Conservation (phyloP, 2,797 vertebrate genomes). For the Anniella stebbinsi region DNA sequence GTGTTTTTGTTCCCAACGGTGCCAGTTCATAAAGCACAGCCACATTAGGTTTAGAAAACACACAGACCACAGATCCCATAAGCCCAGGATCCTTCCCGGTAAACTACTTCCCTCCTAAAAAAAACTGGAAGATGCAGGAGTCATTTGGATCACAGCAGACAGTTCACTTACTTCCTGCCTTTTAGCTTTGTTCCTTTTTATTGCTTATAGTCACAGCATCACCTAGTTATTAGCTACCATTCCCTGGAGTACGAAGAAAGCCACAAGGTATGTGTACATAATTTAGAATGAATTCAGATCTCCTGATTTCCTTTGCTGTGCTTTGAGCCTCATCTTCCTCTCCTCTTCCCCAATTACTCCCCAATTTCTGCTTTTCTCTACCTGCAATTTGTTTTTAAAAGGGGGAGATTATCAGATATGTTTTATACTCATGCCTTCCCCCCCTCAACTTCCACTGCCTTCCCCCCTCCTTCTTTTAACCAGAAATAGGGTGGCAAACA, state of each 20-base stretch:
- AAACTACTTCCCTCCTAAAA: neutral
- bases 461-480: constrained; percentile 49
- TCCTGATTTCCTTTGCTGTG: neutral
- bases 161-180: neutral
- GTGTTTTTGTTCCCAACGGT: neutral
- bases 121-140: neutral
- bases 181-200: neutral
- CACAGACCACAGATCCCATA: neutral
- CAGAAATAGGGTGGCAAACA: constrained; percentile 49
- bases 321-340: too few relatives aligned
- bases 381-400: constrained; percentile 37
- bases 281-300: neutral
- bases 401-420: constrained; percentile 21
- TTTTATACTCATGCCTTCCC: constrained; percentile 17
- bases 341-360: neutral
- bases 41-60: neutral
- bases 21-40: neutral
- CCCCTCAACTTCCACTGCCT: constrained; percentile 39
- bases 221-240: neutral
- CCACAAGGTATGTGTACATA: fast-evolving
- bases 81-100: neutral
- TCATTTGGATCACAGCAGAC: neutral
- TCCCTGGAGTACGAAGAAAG: fast-evolving
- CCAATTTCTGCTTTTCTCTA: neutral
- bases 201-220: neutral